A percentile compares a stretch with the other conserved stretches of the same genome.
phyloP scores from a whole-genome alignment of 2,888 invertebrate species.

The Dorcus hopei region DNA sequence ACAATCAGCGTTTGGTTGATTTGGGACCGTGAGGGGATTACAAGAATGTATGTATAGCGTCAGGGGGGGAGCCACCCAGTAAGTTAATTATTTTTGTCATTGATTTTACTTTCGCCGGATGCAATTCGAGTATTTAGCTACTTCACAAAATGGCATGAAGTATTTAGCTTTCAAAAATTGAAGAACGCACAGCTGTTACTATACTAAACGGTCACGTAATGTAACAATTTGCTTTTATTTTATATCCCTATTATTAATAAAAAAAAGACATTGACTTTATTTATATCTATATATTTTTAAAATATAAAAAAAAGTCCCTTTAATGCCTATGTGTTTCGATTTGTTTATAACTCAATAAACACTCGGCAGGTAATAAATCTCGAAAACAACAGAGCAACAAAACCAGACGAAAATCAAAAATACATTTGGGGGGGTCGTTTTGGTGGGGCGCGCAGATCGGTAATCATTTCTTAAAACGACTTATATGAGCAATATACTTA shows the following conservation, averaged over 20 bases:
- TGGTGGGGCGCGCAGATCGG: conserved; percentile 30
- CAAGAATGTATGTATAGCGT: neutral
- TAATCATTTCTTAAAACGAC: conserved; percentile 50
- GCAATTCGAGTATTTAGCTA: neutral
- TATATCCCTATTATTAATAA: too few relatives aligned
- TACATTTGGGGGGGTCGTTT: conserved; percentile 39
- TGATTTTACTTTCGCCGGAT: conserved; percentile 4
- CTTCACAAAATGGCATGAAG: too few relatives aligned
- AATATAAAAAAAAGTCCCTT: too few relatives aligned
- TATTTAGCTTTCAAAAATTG: too few relatives aligned
- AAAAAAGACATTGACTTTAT: too few relatives aligned
- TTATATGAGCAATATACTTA: conserved; percentile 51
- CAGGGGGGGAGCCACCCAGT: too few relatives aligned
- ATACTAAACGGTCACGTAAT: too few relatives aligned
- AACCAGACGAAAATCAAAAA: conserved; percentile 41
- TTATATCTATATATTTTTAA: too few relatives aligned
- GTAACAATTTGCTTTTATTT: too few relatives aligned
- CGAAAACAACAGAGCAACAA: conserved; percentile 8
- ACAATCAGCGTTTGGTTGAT: conserved; percentile 27
- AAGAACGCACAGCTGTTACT: too few relatives aligned
- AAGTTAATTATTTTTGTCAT: neutral
- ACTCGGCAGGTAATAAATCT: conserved; percentile 11
- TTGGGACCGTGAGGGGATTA: conserved; percentile 14
- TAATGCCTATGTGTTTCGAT: too few relatives aligned
- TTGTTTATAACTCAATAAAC: neutral